These are phyloP conservation scores for Apis laboriosa DNA, from an alignment of 1,140 invertebrate species.

Conservation along the genomic window DNA sequence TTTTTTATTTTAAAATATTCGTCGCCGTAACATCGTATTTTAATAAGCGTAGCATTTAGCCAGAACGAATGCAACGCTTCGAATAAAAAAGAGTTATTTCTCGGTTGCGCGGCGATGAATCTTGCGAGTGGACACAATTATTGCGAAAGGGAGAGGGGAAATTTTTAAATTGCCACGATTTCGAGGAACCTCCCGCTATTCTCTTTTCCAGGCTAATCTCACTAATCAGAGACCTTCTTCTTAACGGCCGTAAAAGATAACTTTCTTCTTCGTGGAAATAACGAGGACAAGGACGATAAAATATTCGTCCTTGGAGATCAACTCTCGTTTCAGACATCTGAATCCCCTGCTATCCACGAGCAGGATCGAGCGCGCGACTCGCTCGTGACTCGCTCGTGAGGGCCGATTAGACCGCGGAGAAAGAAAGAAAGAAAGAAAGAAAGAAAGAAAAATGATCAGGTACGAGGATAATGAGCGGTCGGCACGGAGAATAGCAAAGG, in stretches of 20 bases:
- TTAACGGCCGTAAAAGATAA: neutral
- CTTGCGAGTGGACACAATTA: neutral
- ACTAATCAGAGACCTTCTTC: neutral
- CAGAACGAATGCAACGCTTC: too few species aligned
- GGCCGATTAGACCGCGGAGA: conserved; percentile 59
- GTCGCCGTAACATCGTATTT: too few species aligned
- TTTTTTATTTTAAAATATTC: neutral
- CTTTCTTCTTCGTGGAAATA: neutral
- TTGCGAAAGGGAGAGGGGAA: neutral
- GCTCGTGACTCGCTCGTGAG: conserved; percentile 68
- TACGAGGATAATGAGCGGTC: conserved; percentile 68
- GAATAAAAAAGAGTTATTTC: too few species aligned
- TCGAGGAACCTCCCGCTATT: neutral
- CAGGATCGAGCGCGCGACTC: conserved; percentile 30
- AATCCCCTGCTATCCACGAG: neutral
- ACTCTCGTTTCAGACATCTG: neutral
- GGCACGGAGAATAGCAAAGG: conserved; percentile 52
- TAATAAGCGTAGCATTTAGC: too few species aligned
- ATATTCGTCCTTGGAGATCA: neutral
- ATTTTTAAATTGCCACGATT: too few species aligned
- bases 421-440: conserved; percentile 58
- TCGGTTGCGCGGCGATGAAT: too few species aligned
- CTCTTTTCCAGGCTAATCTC: too few species aligned
- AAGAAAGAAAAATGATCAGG: conserved; percentile 51
- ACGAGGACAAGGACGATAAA: neutral